Conservation (phyloP, 92 coral and sea anemone genomes). For the Zoanthus sansibaricus region DNA sequence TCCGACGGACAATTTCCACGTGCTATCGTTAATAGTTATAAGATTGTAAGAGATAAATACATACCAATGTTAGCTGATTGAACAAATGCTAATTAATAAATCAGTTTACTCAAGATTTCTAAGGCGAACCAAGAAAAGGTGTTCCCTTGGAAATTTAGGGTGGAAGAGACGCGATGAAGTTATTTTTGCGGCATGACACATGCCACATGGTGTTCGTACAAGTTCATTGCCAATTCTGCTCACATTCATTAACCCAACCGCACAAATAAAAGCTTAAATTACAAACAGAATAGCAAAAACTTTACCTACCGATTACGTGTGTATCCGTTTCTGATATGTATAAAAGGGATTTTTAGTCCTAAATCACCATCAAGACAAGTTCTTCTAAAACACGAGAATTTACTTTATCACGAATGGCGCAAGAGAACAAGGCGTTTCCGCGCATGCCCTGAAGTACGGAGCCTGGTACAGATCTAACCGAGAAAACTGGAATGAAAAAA, state of each 20-base stretch:
- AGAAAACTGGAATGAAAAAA: conserved; percentile 17
- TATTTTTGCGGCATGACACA: conserved; percentile 73
- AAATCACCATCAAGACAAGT: conserved; percentile 83
- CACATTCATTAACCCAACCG: neutral
- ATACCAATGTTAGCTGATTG: conserved; percentile 1
- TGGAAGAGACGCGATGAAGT: conserved; percentile 57
- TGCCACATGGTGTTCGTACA: conserved; percentile 12
- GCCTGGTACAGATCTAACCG: conserved; percentile 14
- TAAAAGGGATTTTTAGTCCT: conserved; percentile 55
- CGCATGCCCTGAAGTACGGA: conserved; percentile 77
- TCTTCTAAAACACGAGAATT: conserved; percentile 94
- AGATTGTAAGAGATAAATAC: neutral
- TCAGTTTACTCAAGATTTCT: neutral
- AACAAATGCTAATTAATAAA: neutral
- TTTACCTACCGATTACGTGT: conserved; percentile 61
- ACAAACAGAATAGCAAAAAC: neutral
- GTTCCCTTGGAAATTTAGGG: neutral
- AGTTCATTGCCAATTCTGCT: conserved; percentile 40
- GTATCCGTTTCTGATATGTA: conserved; percentile 31
- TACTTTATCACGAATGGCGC: conserved; percentile 88
- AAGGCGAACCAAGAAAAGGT: neutral
- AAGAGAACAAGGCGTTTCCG: conserved; percentile 63
- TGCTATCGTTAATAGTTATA: neutral
- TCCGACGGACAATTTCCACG: conserved; percentile 1
- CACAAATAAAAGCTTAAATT: neutral